These are phyloP conservation scores for Meandrina meandrites DNA, from an alignment of 92 coral and sea anemone species.

Conservation along the genomic window DNA sequence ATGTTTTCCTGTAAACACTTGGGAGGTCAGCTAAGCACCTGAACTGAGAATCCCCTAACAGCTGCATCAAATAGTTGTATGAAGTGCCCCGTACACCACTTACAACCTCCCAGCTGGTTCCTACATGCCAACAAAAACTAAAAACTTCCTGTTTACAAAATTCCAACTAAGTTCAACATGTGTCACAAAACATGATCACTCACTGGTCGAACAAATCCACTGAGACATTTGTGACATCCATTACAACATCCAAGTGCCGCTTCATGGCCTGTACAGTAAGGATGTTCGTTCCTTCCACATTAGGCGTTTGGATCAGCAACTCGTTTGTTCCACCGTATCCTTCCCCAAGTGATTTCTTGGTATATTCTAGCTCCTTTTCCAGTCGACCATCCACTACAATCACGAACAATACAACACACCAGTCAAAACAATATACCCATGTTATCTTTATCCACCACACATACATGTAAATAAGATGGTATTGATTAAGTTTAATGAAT, in stretches of 20 bases:
- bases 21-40: not conserved
- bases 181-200: slow-evolving; percentile 14
- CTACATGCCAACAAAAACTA: not conserved
- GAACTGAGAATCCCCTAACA: not conserved
- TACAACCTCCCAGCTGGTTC: not conserved
- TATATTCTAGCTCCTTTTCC: slow-evolving; percentile 78
- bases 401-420: not conserved
- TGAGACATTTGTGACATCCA: slow-evolving; percentile 68
- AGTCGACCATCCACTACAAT: slow-evolving; percentile 86
- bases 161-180: not conserved
- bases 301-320: slow-evolving; percentile 88
- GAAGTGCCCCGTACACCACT: not conserved
- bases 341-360: slow-evolving; percentile 73
- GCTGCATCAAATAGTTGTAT: not conserved
- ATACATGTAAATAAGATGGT: not conserved
- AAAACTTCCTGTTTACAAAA: not conserved
- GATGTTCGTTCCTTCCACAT: slow-evolving; percentile 77
- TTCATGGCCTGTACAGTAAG: slow-evolving; percentile 72
- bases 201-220: slow-evolving; percentile 65
- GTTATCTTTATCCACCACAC: not conserved
- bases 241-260: slow-evolving; percentile 74
- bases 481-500: not conserved
- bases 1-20: not conserved
- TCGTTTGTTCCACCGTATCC: slow-evolving; percentile 73
- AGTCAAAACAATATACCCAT: not conserved